Evolutionary conservation across 2,797 vertebrate species (phyloP), one percentile per base, ranked within the genome.

Genomic region (Cirrhinus mrigala): DNA sequence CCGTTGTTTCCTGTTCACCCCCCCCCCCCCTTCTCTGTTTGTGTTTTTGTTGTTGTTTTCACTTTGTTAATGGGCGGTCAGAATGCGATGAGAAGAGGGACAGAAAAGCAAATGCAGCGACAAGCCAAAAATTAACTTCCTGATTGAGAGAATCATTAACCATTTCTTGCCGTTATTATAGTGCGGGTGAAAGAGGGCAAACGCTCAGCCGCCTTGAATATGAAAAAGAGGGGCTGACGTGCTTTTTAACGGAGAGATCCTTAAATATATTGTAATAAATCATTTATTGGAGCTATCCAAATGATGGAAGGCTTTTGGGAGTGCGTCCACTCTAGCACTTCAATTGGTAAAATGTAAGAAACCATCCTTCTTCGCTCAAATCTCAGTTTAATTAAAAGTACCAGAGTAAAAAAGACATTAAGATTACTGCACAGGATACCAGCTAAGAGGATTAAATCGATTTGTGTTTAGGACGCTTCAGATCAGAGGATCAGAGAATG

Each of bases 361-460:
- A 87, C 73, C 84, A 84, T 87, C 79, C 62, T 12, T 79, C 77
- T 85, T 80, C 69, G 46, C 29, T 87, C 87, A 87, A 87, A 88
- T 86, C 85, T 87, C 62, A 74, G 82, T 88, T 90, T 90, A 88
- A 90, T 90, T 90, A 90, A 88, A 90, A 84, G 83, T 84, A 87
- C 71, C 66, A 76, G 73, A 84, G 77, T 78, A 74, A 88, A 77
- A 76, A 75, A 79, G 77, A 84, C 68, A 81, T 69, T 56, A 82
- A 64, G 83, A 88, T 85, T 81, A 37, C 82, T 81, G 74, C 71
- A 46, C 70, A 18, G 86, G 77, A 81, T 52, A 58, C 83, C 87
- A 62, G 81, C 68, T 79, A 86, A 90, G 87, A 85, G 87, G 89
- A 90, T 90, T 90, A 90, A 75, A 87, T 79, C 58, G 66, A 87